These are phyloP conservation scores for Drosophila leontia DNA, from an alignment of 1,140 invertebrate species.

Conservation along the genomic window DNA sequence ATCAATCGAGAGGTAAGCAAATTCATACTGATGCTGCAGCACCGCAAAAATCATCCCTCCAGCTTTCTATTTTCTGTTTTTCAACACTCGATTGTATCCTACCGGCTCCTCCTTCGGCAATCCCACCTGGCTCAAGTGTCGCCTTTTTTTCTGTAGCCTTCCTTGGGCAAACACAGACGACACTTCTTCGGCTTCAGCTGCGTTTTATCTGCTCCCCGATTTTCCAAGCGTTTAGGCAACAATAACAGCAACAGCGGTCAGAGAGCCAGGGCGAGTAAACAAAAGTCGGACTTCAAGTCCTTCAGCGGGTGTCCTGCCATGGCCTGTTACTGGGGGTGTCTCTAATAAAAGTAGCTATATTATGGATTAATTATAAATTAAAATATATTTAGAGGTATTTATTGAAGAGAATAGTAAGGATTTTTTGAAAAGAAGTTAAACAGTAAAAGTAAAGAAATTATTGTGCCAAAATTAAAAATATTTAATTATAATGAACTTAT, in stretches of 20 bases:
- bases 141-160: slow-evolving; percentile 17
- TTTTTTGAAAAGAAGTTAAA: no score
- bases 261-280: slow-evolving; percentile 52
- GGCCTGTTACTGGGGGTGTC: background rate
- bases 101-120: slow-evolving; percentile 9
- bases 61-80: slow-evolving; percentile 5
- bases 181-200: slow-evolving; percentile 67
- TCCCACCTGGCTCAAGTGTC: slow-evolving; percentile 44
- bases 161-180: slow-evolving; percentile 64
- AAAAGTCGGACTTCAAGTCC: slow-evolving; percentile 41
- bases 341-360: no score
- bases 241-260: slow-evolving; percentile 53
- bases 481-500: background rate
- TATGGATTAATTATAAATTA: background rate
- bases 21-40: slow-evolving; percentile 12
- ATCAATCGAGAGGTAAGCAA: slow-evolving; percentile 31
- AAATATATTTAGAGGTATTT: background rate
- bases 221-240: slow-evolving; percentile 75
- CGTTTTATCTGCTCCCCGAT: slow-evolving; percentile 73
- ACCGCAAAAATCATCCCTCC: slow-evolving; percentile 13
- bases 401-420: no score
- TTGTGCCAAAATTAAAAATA: background rate
- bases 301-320: background rate
- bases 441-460: background rate
- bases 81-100: slow-evolving; percentile 16